Evolutionary conservation across 1,140 invertebrate genomes (phyloP).

Genomic region (Brachionus rubens): DNA sequence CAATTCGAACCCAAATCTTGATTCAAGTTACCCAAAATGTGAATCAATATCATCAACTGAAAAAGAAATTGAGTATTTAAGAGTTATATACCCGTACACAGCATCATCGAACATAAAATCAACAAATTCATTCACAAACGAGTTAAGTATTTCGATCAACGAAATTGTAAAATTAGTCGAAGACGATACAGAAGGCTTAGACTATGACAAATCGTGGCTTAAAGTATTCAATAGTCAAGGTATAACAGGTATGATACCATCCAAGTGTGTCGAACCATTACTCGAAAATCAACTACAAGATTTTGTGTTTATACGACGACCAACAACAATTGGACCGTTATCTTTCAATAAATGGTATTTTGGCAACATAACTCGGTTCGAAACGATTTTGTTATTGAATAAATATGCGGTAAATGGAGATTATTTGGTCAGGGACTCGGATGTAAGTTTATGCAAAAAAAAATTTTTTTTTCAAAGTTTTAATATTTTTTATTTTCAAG

Average conservation of each 20-base stretch:
- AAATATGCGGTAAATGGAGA: conserved; percentile 91
- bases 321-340: conserved; percentile 50
- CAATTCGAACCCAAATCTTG: conserved; percentile 16
- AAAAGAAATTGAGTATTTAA: conserved; percentile 31
- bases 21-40: conserved; percentile 34
- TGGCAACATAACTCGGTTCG: conserved; percentile 84
- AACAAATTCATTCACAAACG: conserved; percentile 24
- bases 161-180: conserved; percentile 29
- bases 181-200: conserved; percentile 2
- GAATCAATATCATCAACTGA: conserved; percentile 17
- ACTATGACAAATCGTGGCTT: conserved; percentile 20
- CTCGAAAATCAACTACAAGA: conserved; percentile 31
- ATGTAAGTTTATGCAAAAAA: not conserved
- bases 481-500: conserved; percentile 64
- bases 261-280: conserved; percentile 43
- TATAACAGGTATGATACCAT: not conserved
- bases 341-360: conserved; percentile 78
- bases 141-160: not conserved
- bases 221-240: conserved; percentile 23
- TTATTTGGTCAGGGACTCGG: conserved; percentile 85
- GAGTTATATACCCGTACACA: conserved; percentile 7
- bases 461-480: not conserved
- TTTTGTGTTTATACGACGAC: conserved; percentile 45
- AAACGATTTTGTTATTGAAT: conserved; percentile 89
- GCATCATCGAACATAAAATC: not conserved